phyloP scores from a whole-genome alignment of 2,797 vertebrate species.

The Ciconia nigra region DNA sequence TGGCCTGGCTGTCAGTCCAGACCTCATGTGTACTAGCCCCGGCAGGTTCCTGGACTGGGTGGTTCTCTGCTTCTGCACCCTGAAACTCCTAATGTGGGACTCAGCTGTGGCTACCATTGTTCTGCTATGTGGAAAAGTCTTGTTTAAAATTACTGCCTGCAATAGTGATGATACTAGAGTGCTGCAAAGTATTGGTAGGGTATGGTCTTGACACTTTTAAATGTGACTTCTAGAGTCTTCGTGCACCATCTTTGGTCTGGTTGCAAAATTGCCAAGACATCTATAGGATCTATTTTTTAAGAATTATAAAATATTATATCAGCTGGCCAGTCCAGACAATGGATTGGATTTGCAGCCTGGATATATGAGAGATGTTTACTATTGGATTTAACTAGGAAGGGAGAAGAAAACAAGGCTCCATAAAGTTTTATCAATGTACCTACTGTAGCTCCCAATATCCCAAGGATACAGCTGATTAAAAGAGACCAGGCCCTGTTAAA shows the following conservation, averaged over 20 bases:
- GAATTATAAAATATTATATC: background rate
- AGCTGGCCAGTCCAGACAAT: background rate
- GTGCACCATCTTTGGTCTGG: too few species aligned
- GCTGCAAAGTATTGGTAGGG: background rate
- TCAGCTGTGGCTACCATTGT: background rate
- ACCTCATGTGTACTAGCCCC: background rate
- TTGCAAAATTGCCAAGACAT: background rate
- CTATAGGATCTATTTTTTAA: background rate
- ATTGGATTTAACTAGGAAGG: background rate
- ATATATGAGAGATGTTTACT: background rate
- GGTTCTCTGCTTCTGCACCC: background rate
- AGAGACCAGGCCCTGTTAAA: background rate
- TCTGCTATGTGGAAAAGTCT: background rate
- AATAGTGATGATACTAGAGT: background rate
- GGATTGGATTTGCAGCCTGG: background rate
- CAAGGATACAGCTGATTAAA: background rate
- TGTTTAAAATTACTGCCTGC: background rate
- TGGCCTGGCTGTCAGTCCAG: background rate
- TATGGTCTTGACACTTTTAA: background rate
- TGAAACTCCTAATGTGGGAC: background rate
- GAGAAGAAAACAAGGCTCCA: background rate
- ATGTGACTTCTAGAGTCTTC: background rate
- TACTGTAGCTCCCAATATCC: background rate
- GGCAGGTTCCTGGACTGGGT: background rate
- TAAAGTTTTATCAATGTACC: background rate